Evolutionary conservation across 1,140 invertebrate species (phyloP).

Genomic region (Battus philenor): DNA sequence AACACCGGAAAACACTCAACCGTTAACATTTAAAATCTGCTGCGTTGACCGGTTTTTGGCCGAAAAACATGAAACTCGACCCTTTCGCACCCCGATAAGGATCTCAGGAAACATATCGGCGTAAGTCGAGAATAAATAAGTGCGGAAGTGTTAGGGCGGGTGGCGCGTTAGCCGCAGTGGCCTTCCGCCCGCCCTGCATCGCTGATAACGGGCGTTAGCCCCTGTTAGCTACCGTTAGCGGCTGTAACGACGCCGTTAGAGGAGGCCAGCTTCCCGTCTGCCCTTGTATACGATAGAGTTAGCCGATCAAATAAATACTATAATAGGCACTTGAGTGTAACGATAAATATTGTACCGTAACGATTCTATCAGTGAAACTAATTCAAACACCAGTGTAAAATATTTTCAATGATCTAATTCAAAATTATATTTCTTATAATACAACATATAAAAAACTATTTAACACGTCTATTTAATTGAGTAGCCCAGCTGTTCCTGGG

Average conservation of each 20-base stretch:
- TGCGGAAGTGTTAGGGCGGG: conserved; percentile 62
- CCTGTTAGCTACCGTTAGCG: conserved; percentile 44
- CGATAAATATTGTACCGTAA: no score
- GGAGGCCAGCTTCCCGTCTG: conserved; percentile 34
- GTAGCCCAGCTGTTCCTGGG: no score
- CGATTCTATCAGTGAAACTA: no score
- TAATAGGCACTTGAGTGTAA: neutral
- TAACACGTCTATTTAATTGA: no score
- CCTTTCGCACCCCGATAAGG: conserved; percentile 21
- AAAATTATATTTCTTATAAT: no score
- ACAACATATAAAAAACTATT: no score
- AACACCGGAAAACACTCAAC: conserved; percentile 22
- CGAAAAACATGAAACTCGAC: conserved; percentile 14
- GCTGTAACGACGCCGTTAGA: conserved; percentile 44
- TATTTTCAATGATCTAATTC: no score
- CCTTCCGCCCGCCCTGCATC: conserved; percentile 60
- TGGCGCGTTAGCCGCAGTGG: conserved; percentile 51
- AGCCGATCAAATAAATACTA: conserved; percentile 2
- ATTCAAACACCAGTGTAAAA: no score
- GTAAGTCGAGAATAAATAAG: conserved; percentile 53
- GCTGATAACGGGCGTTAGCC: conserved; percentile 50
- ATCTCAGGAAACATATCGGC: conserved; percentile 53
- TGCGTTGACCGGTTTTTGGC: conserved; percentile 16
- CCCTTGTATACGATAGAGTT: conserved; percentile 34
- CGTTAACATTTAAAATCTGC: conserved; percentile 12